Conservation (phyloP, 2,797 vertebrate genomes). For the Lutjanus campechanus region DNA sequence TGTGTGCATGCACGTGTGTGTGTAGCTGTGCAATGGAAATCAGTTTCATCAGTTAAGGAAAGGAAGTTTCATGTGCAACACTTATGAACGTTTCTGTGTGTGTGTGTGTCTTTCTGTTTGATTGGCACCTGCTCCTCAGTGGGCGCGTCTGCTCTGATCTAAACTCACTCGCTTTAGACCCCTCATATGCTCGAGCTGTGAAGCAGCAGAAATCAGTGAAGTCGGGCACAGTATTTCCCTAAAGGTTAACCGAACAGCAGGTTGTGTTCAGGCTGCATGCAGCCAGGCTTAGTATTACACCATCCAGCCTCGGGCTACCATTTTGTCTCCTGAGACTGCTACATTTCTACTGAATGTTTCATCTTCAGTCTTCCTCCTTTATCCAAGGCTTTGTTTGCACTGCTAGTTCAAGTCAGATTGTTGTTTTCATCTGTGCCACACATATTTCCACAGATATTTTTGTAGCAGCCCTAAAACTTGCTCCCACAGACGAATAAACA, state of each 20-base stretch:
- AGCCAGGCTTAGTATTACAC: constrained; percentile 76
- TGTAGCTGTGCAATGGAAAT: constrained; percentile 52
- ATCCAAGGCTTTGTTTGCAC: constrained; percentile 69
- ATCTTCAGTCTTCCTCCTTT: constrained; percentile 72
- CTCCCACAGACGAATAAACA: constrained; percentile 18
- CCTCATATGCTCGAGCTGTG: constrained; percentile 63
- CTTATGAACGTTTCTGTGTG: constrained; percentile 19
- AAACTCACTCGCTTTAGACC: constrained; percentile 60
- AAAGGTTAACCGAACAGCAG: constrained; percentile 80
- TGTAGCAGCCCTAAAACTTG: constrained; percentile 35
- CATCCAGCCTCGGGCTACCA: constrained; percentile 76
- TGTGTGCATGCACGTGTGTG: constrained; percentile 13
- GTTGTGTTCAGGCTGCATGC: constrained; percentile 74
- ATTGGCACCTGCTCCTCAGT: constrained; percentile 70
- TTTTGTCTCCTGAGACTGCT: constrained; percentile 65
- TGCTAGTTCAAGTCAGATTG: constrained; percentile 59
- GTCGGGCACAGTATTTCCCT: constrained; percentile 70
- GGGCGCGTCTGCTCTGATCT: constrained; percentile 64
- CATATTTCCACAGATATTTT: constrained; percentile 54
- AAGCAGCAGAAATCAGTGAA: constrained; percentile 71
- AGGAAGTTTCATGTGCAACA: constrained; percentile 32
- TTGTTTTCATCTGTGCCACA: constrained; percentile 57
- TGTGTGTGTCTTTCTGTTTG: constrained; percentile 41
- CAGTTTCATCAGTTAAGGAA: constrained; percentile 45
- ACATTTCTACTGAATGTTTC: constrained; percentile 63